A percentile compares a stretch with the other conserved stretches of the same genome.
Conservation (phyloP, 2,113 vertebrate genomes). For the Tapirus terrestris region DNA sequence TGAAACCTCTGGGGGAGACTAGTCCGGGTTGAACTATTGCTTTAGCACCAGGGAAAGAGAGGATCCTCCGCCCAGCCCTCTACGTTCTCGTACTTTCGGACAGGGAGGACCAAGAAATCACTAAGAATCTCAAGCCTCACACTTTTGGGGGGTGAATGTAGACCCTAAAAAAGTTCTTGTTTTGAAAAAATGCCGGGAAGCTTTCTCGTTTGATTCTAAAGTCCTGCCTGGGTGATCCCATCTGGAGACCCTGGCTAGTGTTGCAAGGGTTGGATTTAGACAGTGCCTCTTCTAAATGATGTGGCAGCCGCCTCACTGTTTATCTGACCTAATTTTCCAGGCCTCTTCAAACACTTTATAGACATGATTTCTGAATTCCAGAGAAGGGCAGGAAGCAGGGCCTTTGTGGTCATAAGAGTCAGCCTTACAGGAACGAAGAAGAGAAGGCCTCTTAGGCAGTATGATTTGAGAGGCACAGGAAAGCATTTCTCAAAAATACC, state of each 20-base stretch:
- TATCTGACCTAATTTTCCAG: constrained; percentile 4
- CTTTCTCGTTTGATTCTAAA: neutral
- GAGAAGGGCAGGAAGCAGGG: neutral
- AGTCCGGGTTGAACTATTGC: neutral
- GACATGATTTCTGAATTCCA: constrained; percentile 19
- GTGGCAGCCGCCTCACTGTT: neutral
- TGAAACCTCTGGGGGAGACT: neutral
- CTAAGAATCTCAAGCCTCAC: neutral
- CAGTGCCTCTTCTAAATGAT: neutral
- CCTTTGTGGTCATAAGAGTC: neutral
- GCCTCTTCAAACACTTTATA: neutral
- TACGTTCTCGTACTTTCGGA: neutral
- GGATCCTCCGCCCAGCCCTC: too few relatives aligned
- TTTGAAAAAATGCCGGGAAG: neutral
- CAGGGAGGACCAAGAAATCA: neutral
- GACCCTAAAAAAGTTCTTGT: neutral
- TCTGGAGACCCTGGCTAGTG: neutral
- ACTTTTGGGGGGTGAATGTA: neutral
- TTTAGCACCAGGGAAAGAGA: neutral
- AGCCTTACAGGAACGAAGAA: neutral
- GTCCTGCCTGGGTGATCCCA: neutral
- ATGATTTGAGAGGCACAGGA: neutral
- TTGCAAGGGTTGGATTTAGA: neutral
- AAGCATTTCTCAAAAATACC: neutral
- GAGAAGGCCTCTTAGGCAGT: neutral